phyloP scores from a whole-genome alignment of 2,797 vertebrate species.

The Chaunax sp. region DNA sequence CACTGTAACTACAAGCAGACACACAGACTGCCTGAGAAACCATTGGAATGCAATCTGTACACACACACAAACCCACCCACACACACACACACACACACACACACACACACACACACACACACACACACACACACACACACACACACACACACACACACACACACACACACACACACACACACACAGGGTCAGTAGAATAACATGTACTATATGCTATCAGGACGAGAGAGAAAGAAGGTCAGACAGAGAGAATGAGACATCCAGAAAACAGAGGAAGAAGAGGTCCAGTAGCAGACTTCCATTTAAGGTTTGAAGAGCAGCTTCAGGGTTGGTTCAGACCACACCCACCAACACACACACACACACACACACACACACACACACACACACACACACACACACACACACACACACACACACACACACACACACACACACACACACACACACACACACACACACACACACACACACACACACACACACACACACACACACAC shows the following conservation, averaged over 20 bases:
- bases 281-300: constrained; percentile 33
- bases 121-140: too few relatives aligned
- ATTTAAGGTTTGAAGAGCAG: constrained; percentile 48
- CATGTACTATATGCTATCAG: constrained; percentile 15
- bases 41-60: constrained; percentile 69
- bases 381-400: constrained; percentile 15
- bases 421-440: background rate
- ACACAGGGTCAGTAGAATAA: constrained; percentile 35
- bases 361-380: constrained; percentile 1
- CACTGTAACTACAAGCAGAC: constrained; percentile 59
- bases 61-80: constrained; percentile 28
- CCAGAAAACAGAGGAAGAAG: background rate
- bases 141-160: too few relatives aligned
- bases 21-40: constrained; percentile 68
- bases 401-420: constrained; percentile 25
- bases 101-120: too few relatives aligned
- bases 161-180: constrained; percentile 28
- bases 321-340: constrained; percentile 20
- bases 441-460: constrained; percentile 27
- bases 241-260: constrained; percentile 2
- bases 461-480: constrained; percentile 1
- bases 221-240: constrained; percentile 15
- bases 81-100: too few relatives aligned
- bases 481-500: constrained; percentile 27
- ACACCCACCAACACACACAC: constrained; percentile 27